Base-by-base conservation (phyloP, 2,113 vertebrate species). In the Hystrix cristata region DNA sequence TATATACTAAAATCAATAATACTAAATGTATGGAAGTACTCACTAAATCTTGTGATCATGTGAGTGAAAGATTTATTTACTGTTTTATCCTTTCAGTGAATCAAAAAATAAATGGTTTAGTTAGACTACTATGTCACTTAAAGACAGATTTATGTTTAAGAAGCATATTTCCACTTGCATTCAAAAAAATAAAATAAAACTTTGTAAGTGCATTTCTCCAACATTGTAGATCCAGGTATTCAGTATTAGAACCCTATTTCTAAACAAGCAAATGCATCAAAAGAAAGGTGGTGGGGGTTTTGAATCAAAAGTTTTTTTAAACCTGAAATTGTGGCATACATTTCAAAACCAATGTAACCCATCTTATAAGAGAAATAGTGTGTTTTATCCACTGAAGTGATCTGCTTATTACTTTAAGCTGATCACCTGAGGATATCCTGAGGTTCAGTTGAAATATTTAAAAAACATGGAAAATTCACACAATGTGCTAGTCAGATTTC, bases 1-100 rank as follows among this genome's bases (percentile, higher is more conserved):
- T 85, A 51, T 29, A 69, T 38, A 76, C 31, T 78, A 81, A 86
- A 96, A 88, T 94, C 76, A 95, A 88, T 97, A 91, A 69, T 76
- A 83, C 1, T 80, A 96, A 90, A 84, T 69, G 14, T 53, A 74
- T 14, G 87, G 19, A 94, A 96, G 38, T 87, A 84, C 16, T 85
- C 65, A 85, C 23, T 95, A 79, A 89, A 87, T 90, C 69, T 95
- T 92, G 90, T 74, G 34, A 64, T 74, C 53, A 94, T 25, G 18
- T 87, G 2, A 18, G 19, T 95, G n/a, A 92, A 91, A 23, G 29
- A 79, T 55, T 46, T 92, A 53, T 83, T 79, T 96, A 71, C 79
- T 87, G n/a, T 65, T 96, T 95, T 87, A 76, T 69, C 16, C 18
- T 87, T 55, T 97, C 59, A 80, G 5, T 65, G 76, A 96, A 48